phyloP scores from a whole-genome alignment of 2,113 vertebrate species.

The Taxidea taxus region DNA sequence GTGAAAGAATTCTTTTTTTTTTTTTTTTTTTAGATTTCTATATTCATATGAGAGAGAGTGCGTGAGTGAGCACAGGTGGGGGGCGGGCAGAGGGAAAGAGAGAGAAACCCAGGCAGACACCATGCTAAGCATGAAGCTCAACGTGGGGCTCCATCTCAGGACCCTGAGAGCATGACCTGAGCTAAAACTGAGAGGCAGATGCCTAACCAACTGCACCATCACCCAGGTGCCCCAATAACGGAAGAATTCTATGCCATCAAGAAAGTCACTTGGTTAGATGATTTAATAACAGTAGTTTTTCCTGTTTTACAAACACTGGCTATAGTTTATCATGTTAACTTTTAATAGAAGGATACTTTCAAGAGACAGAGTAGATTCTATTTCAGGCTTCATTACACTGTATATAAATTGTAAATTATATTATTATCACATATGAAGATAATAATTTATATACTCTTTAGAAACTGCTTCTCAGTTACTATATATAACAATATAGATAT shows the following conservation, averaged over 20 bases:
- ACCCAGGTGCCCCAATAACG: neutral
- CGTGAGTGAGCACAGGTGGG: neutral
- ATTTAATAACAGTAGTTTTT: neutral
- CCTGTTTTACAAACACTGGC: neutral
- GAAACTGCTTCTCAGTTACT: constrained; percentile 12
- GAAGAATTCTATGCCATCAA: neutral
- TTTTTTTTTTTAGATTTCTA: neutral
- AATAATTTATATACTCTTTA: neutral
- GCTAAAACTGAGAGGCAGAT: neutral
- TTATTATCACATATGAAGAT: neutral
- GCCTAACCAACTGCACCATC: neutral
- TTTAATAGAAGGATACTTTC: constrained; percentile 8
- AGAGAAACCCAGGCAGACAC: neutral
- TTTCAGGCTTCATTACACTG: constrained; percentile 43
- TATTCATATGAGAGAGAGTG: neutral
- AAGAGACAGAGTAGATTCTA: constrained; percentile 12
- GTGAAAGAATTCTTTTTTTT: neutral
- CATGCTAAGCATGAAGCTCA: neutral
- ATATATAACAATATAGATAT: neutral
- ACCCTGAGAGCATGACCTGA: neutral
- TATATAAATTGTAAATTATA: constrained; percentile 24
- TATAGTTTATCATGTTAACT: constrained; percentile 40
- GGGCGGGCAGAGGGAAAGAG: neutral
- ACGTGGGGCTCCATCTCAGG: neutral
- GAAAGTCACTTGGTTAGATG: neutral